Evolutionary conservation across 1,140 invertebrate genomes (phyloP).

Genomic region (Trichonephila clavipes): DNA sequence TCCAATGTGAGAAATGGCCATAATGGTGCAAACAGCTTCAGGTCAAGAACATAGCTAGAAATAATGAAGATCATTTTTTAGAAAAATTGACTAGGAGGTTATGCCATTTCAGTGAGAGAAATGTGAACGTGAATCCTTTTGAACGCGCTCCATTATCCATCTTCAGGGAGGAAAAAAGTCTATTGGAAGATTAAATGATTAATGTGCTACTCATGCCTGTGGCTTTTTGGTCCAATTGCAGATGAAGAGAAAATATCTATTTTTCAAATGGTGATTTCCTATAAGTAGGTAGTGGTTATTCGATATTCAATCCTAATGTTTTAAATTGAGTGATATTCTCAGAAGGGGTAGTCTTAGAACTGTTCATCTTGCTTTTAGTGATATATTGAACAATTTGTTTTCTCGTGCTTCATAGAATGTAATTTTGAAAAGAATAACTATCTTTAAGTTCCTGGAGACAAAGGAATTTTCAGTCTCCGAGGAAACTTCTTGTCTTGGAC

Average conservation of each 20-base stretch:
- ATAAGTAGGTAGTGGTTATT: not conserved
- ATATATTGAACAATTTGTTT: too few relatives aligned
- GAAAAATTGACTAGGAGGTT: not conserved
- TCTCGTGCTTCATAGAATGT: too few relatives aligned
- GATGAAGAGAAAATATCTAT: not conserved
- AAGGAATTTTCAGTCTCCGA: not conserved
- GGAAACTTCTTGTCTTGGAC: not conserved
- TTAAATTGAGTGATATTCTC: not conserved
- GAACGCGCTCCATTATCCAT: not conserved
- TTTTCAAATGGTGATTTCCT: not conserved
- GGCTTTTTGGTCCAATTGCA: not conserved
- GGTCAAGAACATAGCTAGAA: not conserved
- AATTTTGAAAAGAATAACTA: not conserved
- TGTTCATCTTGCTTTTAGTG: too few relatives aligned
- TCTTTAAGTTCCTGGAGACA: not conserved
- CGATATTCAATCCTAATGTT: not conserved
- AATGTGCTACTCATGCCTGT: not conserved
- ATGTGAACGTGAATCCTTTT: not conserved
- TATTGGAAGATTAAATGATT: conserved; percentile 28
- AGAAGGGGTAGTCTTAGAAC: not conserved
- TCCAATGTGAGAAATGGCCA: not conserved
- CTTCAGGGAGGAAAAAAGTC: not conserved
- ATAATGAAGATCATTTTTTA: conserved; percentile 26
- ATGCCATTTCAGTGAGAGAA: not conserved
- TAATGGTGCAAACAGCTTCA: not conserved